Base-by-base conservation (phyloP, 2,888 invertebrate species). In the Tryphoninae sp. region DNA sequence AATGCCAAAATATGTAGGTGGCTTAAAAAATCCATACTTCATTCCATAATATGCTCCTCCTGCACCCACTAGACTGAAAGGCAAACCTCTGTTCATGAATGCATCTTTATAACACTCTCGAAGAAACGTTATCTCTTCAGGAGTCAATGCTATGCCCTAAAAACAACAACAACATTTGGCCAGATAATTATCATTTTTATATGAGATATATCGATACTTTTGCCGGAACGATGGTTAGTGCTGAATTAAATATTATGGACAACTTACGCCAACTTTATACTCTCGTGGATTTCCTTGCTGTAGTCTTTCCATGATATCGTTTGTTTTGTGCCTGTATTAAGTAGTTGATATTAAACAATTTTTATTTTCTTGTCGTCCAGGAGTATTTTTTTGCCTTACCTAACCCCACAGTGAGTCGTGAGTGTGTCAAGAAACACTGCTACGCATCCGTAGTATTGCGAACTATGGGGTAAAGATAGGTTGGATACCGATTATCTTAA, bases 71-170 rank as follows among this genome's bases (percentile, higher is more conserved):
- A 53, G 8, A 1, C 58, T 62, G 2, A 3, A 67, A 1, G 82
- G 78, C 0, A 82, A 1, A 7, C 78, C 79, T 26, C 68, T 55
- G 13, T 72, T 67, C 0, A 33, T 0, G 1, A 76, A 51, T 3
- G 23, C 82, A n/a, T 79, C 72, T 51, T 11, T n/a, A 2, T 26
- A 55, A 26, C 82, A 82, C 51, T 75, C 72, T 13, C 68, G 23
- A 4, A 58, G 55, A 26, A 79, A 40, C 22, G 4, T 19, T 4
- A 58, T 2, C 62, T 82, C 82, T 11, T 82, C 75, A 8, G 78
- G 13, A 13, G 11, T 45, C 1, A 45, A 45, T 13, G 0, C 0
- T 6, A 45, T 0, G 2, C 1, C 3, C 45, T 45, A 45, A 45
- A 45, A 11, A 45, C 9, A 45, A 45, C 45, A 45, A 45, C 45